phyloP scores from a whole-genome alignment of 1,140 invertebrate genomes.

The Physella acuta region DNA sequence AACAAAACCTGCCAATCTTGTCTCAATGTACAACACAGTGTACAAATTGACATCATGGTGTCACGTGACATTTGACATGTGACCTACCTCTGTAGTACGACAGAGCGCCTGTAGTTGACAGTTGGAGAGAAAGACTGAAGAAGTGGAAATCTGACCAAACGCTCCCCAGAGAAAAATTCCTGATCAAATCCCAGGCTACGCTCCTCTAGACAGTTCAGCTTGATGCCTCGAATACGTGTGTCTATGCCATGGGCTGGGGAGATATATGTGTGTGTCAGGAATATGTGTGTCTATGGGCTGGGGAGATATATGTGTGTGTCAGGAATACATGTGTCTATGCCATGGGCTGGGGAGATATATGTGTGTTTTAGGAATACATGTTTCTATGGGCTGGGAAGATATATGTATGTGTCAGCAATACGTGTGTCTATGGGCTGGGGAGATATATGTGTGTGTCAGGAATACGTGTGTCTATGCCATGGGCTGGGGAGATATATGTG shows the following conservation, averaged over 20 bases:
- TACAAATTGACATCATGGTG: background rate
- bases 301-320: too few species aligned
- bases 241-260: slow-evolving; percentile 58
- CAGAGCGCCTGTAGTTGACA: slow-evolving; percentile 48
- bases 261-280: too few species aligned
- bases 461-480: too few species aligned
- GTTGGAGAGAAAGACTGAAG: slow-evolving; percentile 47
- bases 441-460: too few species aligned
- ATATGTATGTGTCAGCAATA: too few species aligned
- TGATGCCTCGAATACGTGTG: slow-evolving; percentile 53
- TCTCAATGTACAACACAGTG: background rate
- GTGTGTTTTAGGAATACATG: too few species aligned
- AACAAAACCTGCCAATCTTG: too few species aligned
- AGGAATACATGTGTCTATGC: too few species aligned
- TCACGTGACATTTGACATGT: background rate
- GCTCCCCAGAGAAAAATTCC: slow-evolving; percentile 51
- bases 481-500: background rate
- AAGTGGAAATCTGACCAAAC: slow-evolving; percentile 51
- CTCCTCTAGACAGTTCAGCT: slow-evolving; percentile 54
- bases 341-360: too few species aligned
- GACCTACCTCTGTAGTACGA: slow-evolving; percentile 53
- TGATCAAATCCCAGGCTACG: slow-evolving; percentile 48
- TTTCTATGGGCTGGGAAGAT: too few species aligned
- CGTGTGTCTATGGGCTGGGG: too few species aligned
- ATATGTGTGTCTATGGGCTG: too few species aligned